These are phyloP conservation scores for Anticlea derivata DNA, from an alignment of 2,888 invertebrate genomes.

Conservation along the genomic window DNA sequence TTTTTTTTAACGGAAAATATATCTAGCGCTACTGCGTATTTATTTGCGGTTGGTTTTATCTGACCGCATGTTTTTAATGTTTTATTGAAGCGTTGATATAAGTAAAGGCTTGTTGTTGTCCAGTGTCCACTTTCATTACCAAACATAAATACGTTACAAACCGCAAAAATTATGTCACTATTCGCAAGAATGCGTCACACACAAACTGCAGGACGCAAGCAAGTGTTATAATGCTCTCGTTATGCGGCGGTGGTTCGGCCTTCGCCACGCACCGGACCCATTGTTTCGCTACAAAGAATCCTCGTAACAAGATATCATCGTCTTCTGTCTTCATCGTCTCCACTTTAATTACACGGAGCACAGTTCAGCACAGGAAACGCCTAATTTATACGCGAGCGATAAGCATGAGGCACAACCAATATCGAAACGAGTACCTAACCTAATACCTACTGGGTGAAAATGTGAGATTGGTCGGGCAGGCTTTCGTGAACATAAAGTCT, in stretches of 20 bases:
- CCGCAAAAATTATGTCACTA: conserved; percentile 33
- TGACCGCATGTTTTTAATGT: background rate
- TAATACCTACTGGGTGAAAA: too few relatives aligned
- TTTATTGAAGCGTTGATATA: background rate
- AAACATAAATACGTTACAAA: conserved; percentile 11
- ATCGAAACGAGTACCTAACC: background rate
- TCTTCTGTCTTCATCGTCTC: conserved; percentile 63
- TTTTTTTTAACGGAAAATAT: too few relatives aligned
- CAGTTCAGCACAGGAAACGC: conserved; percentile 44
- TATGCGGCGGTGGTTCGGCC: conserved; percentile 73
- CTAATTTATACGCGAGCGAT: conserved; percentile 41
- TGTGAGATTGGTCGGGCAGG: background rate
- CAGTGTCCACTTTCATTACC: conserved; percentile 15
- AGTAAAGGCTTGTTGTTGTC: conserved; percentile 15
- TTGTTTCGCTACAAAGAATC: conserved; percentile 75
- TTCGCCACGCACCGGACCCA: conserved; percentile 75
- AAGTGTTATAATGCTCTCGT: conserved; percentile 64
- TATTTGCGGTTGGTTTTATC: background rate
- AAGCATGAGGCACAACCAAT: conserved; percentile 2
- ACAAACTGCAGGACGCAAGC: conserved; percentile 45
- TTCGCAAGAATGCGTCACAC: conserved; percentile 50
- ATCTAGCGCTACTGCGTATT: too few relatives aligned
- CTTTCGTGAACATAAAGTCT: background rate
- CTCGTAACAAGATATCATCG: conserved; percentile 75
- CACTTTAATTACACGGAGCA: conserved; percentile 56